Base-by-base conservation (phyloP, 2,888 invertebrate genomes). In the Beris chalybata region DNA sequence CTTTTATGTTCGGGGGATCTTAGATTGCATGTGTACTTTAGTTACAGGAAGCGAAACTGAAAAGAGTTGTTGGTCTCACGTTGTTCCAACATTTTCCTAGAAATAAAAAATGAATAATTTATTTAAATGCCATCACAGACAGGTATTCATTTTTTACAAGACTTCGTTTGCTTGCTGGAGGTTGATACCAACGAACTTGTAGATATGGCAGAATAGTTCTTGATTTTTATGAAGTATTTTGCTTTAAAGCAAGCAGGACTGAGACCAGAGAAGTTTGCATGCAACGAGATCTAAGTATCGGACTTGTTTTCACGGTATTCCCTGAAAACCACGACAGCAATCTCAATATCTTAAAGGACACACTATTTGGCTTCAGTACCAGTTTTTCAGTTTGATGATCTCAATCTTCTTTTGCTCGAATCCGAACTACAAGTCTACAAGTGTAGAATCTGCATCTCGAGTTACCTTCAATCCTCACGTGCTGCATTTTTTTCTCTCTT, bases 91-190 rank as follows among this genome's bases (percentile, higher is more conserved):
- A 48, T 43, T 61, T 61, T 61, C 61, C 52, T 61, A 61, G 61
- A 61, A 61, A 61, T 61, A 32, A 22, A 38, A 61, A 61, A 61
- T 61, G 61, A 61, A 61, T 61, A 52, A 61, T 61, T 61, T 61
- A 61, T 61, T 61, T 61, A 61, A 61, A 61, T 61, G 30, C 52
- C 30, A 61, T 61, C 61, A 32, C 61, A 50, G 50, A 52, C 61
- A 61, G 43, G 61, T 50, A 50, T 61, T 52, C 61, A 61, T 61
- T 61, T 61, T 61, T 52, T 61, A 32, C 43, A 43, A 61, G 38
- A 32, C 38, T 61, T 52, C 52, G 38, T 61, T 61, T 50, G 50
- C 50, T 50, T 61, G 61, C 47, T 48, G 48, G 38, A 38, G 50
- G 58, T 38, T 50, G 38, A 22, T 61, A 59, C 50, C 59, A 48